These are phyloP conservation scores for Rhadina sibilatrix DNA, from an alignment of 2,113 vertebrate species.

Conservation along the genomic window DNA sequence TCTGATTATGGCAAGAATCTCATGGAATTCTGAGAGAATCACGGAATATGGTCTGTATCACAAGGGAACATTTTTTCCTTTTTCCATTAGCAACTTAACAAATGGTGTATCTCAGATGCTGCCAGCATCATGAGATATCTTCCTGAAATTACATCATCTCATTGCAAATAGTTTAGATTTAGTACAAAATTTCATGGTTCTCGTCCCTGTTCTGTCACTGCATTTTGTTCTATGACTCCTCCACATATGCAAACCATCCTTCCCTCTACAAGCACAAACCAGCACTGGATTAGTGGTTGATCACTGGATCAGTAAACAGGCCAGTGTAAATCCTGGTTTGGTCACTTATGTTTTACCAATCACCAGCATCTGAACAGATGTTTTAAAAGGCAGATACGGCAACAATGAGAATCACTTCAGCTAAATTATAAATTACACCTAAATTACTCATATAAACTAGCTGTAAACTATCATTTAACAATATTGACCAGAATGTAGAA, in stretches of 20 bases:
- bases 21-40: not conserved
- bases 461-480: not conserved
- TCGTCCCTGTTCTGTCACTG: not conserved
- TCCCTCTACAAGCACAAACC: not conserved
- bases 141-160: not conserved
- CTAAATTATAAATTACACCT: not conserved
- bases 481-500: not conserved
- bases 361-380: not conserved
- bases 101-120: not conserved
- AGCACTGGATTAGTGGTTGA: not conserved
- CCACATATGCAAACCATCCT: not conserved
- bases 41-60: not conserved
- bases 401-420: not conserved
- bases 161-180: not conserved
- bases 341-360: not conserved
- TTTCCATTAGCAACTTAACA: not conserved
- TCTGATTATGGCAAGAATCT: not conserved
- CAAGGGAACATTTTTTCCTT: not conserved
- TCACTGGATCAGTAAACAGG: not conserved
- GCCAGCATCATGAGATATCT: not conserved
- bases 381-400: not conserved
- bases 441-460: not conserved
- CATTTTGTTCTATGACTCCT: not conserved
- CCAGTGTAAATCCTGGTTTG: not conserved
- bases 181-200: not conserved